Base-by-base conservation (phyloP, 1,140 invertebrate species). In the Hypsibius dujardini region DNA sequence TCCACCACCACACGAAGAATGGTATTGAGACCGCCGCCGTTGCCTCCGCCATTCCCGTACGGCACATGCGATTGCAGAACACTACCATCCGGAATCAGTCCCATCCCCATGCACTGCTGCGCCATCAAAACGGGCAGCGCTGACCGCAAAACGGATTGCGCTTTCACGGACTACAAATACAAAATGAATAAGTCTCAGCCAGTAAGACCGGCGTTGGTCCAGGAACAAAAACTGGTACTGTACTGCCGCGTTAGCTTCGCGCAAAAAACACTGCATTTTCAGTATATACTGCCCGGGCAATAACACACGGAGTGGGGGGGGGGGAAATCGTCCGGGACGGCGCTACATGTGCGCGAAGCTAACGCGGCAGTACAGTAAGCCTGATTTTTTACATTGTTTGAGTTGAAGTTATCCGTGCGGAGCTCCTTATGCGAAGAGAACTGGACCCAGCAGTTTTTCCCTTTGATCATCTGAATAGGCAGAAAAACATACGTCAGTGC, bases 401-500 rank as follows among this genome's bases (percentile, higher is more conserved):
- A 88, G 81, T 93, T 90, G 67, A 87, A 88, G 80, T 91, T 90
- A 81, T 98, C 94, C 70, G 93, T 97, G 81, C 97, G 98, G 70
- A 98, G 85, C 81, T 97, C 92, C 76, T 91, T 91, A 84, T 98
- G 95, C 82, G 95, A 97, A 74, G 92, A 96, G 83, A 92, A 97
- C 83, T 98, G 95, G 60, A 96, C 91, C 81, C 94, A 97, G 75
- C 98, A 92, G 71, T 90, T 89, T 76, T 92, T 85, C 56, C 90
- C 91, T 69, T 92, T 85, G 67, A 98, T 84, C 77, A 93, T 89
- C 28, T 28, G 28, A 28, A 28, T 28, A 28, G 28, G 28, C 28
- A 28, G 28, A 28, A 28, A 28, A 28, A 28, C 28, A 28, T 28
- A 28, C 28, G 28, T 28, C 28, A 28, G 28, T 28, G 28, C 28